These are phyloP conservation scores for Mustelus asterias DNA, from an alignment of 2,113 vertebrate species.

Conservation along the genomic window DNA sequence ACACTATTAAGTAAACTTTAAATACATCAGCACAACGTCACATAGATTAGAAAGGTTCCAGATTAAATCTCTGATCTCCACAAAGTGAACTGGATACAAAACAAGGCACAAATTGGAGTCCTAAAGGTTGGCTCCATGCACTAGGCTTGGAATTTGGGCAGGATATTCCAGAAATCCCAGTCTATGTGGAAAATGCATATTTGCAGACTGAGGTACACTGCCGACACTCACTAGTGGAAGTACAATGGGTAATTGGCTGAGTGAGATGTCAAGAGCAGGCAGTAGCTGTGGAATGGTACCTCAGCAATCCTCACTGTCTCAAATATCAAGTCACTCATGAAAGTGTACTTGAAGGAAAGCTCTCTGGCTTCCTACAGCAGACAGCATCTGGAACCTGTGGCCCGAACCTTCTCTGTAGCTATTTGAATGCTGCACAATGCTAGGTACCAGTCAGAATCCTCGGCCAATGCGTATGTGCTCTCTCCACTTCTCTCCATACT, in stretches of 20 bases:
- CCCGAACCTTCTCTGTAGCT: neutral
- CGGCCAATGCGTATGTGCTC: neutral
- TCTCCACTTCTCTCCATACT: neutral
- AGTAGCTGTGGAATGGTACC: neutral
- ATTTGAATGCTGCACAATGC: neutral
- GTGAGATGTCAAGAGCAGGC: neutral
- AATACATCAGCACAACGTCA: neutral
- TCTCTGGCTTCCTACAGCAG: neutral
- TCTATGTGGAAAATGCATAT: neutral
- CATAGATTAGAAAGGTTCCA: neutral
- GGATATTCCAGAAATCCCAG: neutral
- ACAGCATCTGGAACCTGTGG: neutral
- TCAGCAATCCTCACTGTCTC: neutral
- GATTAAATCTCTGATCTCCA: neutral
- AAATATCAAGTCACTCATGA: neutral
- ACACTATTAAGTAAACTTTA: no score
- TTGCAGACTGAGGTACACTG: neutral
- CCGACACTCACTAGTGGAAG: neutral
- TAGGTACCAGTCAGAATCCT: neutral
- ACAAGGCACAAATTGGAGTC: neutral
- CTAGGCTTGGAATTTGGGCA: neutral
- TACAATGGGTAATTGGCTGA: neutral
- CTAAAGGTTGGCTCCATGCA: neutral
- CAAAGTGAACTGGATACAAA: neutral
- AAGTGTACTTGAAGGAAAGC: neutral